Percentiles rank a stretch among this genome's conserved stretches.
Conservation (phyloP, 1,140 invertebrate genomes). For the Scaptomyza hsui region DNA sequence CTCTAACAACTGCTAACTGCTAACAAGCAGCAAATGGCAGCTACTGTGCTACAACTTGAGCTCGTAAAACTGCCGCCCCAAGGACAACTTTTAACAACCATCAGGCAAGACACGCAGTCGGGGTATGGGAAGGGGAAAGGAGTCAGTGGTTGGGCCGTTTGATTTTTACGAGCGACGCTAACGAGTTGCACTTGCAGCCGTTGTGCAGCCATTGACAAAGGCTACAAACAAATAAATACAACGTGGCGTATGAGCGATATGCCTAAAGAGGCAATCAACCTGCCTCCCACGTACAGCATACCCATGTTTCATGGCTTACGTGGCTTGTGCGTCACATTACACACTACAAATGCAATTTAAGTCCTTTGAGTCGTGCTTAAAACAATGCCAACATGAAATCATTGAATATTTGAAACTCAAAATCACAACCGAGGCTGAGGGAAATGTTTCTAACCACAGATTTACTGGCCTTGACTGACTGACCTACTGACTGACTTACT, state of each 20-base stretch:
- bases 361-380: not conserved
- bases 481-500: too few species aligned
- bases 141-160: constrained; percentile 43
- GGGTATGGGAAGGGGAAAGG: not conserved
- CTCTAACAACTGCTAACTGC: constrained; percentile 46
- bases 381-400: too few species aligned
- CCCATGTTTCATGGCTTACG: not conserved
- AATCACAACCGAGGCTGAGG: not conserved
- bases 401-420: not conserved
- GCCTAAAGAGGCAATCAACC: constrained; percentile 56
- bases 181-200: constrained; percentile 64
- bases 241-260: constrained; percentile 59
- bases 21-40: constrained; percentile 72
- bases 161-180: constrained; percentile 67
- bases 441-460: not conserved
- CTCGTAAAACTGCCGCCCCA: constrained; percentile 68
- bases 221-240: constrained; percentile 63
- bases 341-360: not conserved
- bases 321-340: not conserved
- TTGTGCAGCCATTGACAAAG: constrained; percentile 36
- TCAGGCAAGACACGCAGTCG: constrained; percentile 14
- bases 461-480: too few species aligned
- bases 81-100: constrained; percentile 72
- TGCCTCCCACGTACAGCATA: constrained; percentile 22
- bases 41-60: constrained; percentile 54